These are phyloP conservation scores for Platyscapa corneri DNA, from an alignment of 1,140 invertebrate genomes.

Conservation along the genomic window DNA sequence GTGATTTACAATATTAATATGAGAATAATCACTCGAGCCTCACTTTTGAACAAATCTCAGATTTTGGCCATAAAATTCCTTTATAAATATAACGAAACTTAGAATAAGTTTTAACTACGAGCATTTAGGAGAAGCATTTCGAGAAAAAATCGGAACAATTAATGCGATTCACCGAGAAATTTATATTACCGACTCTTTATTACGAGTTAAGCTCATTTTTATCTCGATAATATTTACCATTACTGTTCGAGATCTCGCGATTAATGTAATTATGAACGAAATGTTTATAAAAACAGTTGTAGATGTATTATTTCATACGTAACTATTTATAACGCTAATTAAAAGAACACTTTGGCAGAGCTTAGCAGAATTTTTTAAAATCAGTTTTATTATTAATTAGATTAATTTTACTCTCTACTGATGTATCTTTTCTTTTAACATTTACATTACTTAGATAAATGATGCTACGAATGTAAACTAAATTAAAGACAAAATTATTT, in stretches of 20 bases:
- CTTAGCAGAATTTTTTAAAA: background rate
- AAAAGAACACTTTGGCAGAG: background rate
- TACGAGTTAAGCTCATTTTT: background rate
- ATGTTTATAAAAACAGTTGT: background rate
- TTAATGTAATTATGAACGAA: background rate
- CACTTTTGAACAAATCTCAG: background rate
- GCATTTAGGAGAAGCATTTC: background rate
- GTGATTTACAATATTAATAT: background rate
- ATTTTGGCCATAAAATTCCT: background rate
- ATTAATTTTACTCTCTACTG: too few species aligned
- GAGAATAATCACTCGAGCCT: background rate
- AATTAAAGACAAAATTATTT: too few species aligned
- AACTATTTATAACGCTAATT: background rate
- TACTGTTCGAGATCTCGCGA: background rate
- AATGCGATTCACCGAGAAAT: background rate
- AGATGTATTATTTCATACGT: too few species aligned
- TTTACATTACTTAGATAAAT: too few species aligned
- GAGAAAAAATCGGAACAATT: background rate
- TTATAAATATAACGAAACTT: background rate
- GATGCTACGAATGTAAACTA: too few species aligned
- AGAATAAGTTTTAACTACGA: background rate
- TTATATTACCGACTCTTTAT: background rate
- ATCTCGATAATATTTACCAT: background rate
- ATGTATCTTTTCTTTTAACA: too few species aligned
- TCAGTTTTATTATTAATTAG: background rate